Evolutionary conservation across 2,113 vertebrate species (phyloP).

Genomic region (Malurus elegans): DNA sequence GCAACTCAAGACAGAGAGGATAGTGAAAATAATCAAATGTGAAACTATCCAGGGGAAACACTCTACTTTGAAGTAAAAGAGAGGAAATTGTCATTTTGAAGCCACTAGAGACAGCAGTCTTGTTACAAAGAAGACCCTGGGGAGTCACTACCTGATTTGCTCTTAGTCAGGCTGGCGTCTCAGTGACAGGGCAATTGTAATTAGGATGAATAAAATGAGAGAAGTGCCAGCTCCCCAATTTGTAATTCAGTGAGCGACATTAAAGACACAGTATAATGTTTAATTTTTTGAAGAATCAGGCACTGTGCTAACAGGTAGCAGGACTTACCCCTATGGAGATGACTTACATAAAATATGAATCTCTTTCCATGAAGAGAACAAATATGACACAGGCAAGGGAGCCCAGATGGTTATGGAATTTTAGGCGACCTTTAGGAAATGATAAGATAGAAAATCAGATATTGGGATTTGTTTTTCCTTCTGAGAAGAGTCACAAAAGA

Average conservation of each 20-base stretch:
- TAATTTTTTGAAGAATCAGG: constrained; percentile 51
- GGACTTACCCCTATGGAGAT: constrained; percentile 23
- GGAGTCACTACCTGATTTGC: constrained; percentile 75
- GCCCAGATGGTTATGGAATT: constrained; percentile 35
- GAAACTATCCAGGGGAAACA: constrained; percentile 76
- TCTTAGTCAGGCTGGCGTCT: constrained; percentile 73
- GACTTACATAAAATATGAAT: constrained; percentile 49
- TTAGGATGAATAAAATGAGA: constrained; percentile 78
- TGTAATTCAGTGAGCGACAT: constrained; percentile 66
- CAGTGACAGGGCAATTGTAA: constrained; percentile 79
- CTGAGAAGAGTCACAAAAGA: not conserved
- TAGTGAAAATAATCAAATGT: constrained; percentile 77
- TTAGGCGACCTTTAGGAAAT: constrained; percentile 14
- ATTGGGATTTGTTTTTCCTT: not conserved
- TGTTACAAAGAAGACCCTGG: constrained; percentile 68
- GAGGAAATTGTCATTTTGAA: constrained; percentile 79
- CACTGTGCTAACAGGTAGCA: constrained; percentile 58
- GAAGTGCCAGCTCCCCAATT: constrained; percentile 61
- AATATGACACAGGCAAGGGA: constrained; percentile 12
- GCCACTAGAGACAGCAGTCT: constrained; percentile 73
- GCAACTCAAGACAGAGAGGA: constrained; percentile 71
- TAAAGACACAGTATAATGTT: constrained; percentile 61
- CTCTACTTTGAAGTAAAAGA: constrained; percentile 70
- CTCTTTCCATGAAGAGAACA: constrained; percentile 33
- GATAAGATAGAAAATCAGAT: not conserved